Conservation (phyloP, 1,140 invertebrate species). For the Neodiprion pinetum region DNA sequence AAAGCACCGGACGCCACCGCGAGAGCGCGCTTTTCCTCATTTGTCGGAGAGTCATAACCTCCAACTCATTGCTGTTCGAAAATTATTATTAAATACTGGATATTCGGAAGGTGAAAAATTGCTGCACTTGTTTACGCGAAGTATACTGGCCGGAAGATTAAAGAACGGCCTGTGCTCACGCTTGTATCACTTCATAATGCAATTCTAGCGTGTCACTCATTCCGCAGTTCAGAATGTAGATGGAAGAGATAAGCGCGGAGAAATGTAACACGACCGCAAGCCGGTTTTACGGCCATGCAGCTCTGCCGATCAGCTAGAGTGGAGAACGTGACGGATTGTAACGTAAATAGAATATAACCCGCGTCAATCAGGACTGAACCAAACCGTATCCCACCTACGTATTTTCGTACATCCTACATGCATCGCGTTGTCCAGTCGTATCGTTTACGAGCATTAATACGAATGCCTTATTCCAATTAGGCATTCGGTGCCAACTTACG, state of each 20-base stretch:
- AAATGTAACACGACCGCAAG: slow-evolving; percentile 2
- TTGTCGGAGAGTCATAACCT: not conserved
- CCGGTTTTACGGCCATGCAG: not conserved
- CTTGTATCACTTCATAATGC: not conserved
- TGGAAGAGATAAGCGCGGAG: not conserved
- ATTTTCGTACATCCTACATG: not conserved
- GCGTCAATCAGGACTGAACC: not conserved
- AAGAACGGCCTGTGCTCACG: not conserved
- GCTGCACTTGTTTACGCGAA: not conserved
- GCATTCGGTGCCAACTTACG: too few relatives aligned
- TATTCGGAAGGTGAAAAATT: not conserved
- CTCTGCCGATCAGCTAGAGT: not conserved
- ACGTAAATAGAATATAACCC: not conserved
- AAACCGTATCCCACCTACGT: not conserved
- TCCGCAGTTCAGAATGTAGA: not conserved
- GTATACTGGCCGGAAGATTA: not conserved
- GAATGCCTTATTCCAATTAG: too few relatives aligned
- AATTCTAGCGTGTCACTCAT: not conserved
- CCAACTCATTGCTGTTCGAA: not conserved
- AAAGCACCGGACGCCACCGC: not conserved
- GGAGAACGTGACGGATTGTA: slow-evolving; percentile 3
- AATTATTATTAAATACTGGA: not conserved
- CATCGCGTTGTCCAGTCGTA: not conserved
- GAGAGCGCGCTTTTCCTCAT: not conserved
- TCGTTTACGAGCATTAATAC: not conserved